Evolutionary conservation across 2,113 vertebrate genomes (phyloP).

Genomic region (Picathartes gymnocephalus): DNA sequence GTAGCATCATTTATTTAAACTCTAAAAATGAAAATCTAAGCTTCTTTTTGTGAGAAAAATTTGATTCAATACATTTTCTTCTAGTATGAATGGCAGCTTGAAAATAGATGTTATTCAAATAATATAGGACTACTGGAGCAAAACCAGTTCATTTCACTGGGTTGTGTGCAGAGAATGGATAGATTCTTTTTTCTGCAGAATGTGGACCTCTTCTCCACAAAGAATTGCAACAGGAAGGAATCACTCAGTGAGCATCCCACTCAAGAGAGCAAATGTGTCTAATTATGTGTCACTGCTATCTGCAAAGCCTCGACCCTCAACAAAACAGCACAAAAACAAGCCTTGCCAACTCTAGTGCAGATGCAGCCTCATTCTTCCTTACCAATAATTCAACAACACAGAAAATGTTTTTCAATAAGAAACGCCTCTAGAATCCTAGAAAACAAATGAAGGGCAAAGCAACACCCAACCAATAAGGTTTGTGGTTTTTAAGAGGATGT

Average conservation of each 20-base stretch:
- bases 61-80: neutral
- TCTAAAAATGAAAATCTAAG: neutral
- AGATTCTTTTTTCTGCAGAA: neutral
- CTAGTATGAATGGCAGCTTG: neutral
- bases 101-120: neutral
- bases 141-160: neutral
- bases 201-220: neutral
- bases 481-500: accelerated
- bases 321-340: neutral
- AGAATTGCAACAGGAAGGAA: neutral
- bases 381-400: neutral
- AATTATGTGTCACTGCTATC: neutral
- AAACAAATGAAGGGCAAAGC: neutral
- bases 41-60: neutral
- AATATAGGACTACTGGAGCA: neutral
- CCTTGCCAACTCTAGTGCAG: neutral
- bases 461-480: neutral
- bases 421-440: neutral
- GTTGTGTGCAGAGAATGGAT: neutral
- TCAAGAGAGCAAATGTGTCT: neutral
- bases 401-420: neutral
- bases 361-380: neutral
- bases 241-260: neutral
- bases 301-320: neutral
- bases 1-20: neutral